Evolutionary conservation across 2,797 vertebrate genomes (phyloP), one percentile per base, ranked within the genome.

Genomic region (Hydrocynus forskahlii): DNA sequence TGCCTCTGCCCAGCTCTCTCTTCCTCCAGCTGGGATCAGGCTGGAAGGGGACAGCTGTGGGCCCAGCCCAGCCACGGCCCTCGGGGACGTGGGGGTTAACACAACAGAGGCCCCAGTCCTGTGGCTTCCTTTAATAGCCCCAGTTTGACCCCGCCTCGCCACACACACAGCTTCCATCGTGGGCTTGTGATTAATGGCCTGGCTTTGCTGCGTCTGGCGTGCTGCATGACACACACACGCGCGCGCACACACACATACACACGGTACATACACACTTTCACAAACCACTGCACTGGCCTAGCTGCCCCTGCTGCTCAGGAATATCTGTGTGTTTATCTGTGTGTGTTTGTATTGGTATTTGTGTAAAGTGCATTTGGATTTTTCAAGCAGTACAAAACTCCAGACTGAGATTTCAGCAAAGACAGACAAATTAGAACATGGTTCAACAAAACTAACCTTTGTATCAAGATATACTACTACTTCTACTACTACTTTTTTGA

Each of bases 131-230:
- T 85, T 89, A 89, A 90, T 89, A 87, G 88, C 86, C 87, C 63
- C 88, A 89, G 88, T 91, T 91, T 91, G 89, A 91, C 90, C 87
- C 83, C 66, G 69, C 78, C 87, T 81, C 80, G 66, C 85, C 87
- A 81, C 84, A 88, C 83, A 84, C 84, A 69, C 75, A 29, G 78
- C 63, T 74, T 72, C 80, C 54, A 60, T 80, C 50, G 68, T 69
- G 19, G 68, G 52, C 80, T n/a, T 82, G 75, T 88, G 87, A 89
- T 89, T 88, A 89, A 89, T 87, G 68, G 79, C 84, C 75, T 81
- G 67, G 63, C 60, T 84, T 84, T 83, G 67, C 82, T 72, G 60
- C 77, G 75, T 70, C 79, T 84, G 83, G 79, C 75, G 52, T 75
- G 67, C 75, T 38, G 70, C 75, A 71, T 62, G 55, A 81, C 68